phyloP scores from a whole-genome alignment of 37 sponge, comb jelly and placozoan genomes.

The Theonella swinhoei region DNA sequence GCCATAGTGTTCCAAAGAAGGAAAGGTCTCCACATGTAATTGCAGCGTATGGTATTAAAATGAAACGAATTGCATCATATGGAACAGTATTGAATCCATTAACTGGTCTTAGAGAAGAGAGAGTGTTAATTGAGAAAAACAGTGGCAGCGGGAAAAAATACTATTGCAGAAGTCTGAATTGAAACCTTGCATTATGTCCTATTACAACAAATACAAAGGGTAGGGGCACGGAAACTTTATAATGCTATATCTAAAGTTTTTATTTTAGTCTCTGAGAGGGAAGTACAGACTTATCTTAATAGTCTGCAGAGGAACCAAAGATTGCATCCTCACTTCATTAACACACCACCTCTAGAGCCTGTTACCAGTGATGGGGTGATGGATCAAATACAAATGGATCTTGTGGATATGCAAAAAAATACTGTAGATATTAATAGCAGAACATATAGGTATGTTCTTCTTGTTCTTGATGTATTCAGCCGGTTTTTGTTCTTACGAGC shows the following conservation, averaged over 20 bases:
- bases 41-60: neutral
- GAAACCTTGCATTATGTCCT: neutral
- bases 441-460: neutral
- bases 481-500: neutral
- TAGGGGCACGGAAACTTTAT: slow-evolving; percentile 10
- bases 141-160: neutral
- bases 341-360: neutral
- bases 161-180: slow-evolving; percentile 1
- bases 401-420: slow-evolving; percentile 13
- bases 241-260: neutral
- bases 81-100: neutral
- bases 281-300: neutral
- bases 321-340: slow-evolving; percentile 1
- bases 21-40: neutral
- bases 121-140: neutral
- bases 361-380: neutral
- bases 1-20: neutral
- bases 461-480: neutral
- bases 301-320: neutral
- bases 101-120: neutral
- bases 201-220: slow-evolving; percentile 25
- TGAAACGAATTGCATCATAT: neutral
- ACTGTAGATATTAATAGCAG: neutral
- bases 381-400: slow-evolving; percentile 6
- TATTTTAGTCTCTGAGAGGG: neutral